Evolutionary conservation across 2,888 invertebrate genomes (phyloP), one percentile per base, ranked within the genome.

Genomic region (Linnaemya vulpina): DNA sequence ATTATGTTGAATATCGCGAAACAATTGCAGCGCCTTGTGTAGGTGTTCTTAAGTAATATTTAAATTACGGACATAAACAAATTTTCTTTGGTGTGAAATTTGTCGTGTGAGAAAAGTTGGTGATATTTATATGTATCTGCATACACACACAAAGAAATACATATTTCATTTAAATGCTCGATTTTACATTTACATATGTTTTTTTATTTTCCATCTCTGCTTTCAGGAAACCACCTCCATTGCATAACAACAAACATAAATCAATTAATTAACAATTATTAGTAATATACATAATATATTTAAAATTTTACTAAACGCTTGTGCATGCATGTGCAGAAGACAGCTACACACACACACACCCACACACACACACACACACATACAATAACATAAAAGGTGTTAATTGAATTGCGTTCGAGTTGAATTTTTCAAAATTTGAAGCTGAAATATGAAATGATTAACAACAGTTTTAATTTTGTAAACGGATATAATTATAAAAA

Each of bases 11-110:
- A 11, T 70, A 51, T 60, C 38, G 17, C 35, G 84, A 89, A 86
- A 87, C 82, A 88, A 89, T 89, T 88, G 87, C 89, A 89, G 88
- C 83, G 79, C 82, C 88, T 87, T 87, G 87, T 86, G 86, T 87
- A 38, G 86, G 46, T 30, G 5, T 30, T 3, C 30, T 30, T 30
- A 30, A 3, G 30, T 30, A 87, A 77, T 88, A 84, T 85, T 51
- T n/a, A 71, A 78, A 13, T 55, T 60, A 58, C 35, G 11, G 5
- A 20, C 13, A 35, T 38, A 40, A 62, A 17, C 11, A 62, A 38
- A 46, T 1, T 3, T n/a, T 49, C 8, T 30, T 3, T n/a, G 10
- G 55, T 30, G 10, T 51, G n/a, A 17, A 38, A 7, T 38, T 63
- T 53, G 10, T 53, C 22, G 38, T 40, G 22, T 65, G 62, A 22